Evolutionary conservation across 2,797 vertebrate species (phyloP), one percentile per base, ranked within the genome.

Genomic region (Gymnothorax reevesii): DNA sequence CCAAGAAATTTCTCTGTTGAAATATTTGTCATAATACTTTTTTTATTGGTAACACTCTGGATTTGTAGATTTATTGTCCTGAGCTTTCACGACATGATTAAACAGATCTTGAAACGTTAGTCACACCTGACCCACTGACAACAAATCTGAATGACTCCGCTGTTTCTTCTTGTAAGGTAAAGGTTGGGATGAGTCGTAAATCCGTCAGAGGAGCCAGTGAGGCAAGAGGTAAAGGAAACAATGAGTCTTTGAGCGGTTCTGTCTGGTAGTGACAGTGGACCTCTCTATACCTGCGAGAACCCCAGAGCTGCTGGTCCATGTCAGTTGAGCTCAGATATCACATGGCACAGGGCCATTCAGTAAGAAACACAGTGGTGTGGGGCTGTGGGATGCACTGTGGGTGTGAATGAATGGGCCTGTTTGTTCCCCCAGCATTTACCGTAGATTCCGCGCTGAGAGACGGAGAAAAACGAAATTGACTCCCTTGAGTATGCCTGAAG

Each of bases 391-490:
- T 5, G 69, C 86, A 33, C 85, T 83, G 86, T 9, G 84, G 75
- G 87, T 73, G 77, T 77, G n/a, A 12, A 83, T 85, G 79, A 88
- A 87, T 84, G 80, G 54, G 22, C n/a, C 27, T 82, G 75, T 75
- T 89, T 69, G 71, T 89, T 83, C 59, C 49, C 17, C 55, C 80
- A 57, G 80, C 22, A 49, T 59, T 57, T 59, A 57, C 80, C 33
- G 80, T 57, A 83, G 80, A 52, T 55, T 12, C 54, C 27, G 80
- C 33, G 9, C 17, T 83, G 73, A 77, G 77, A 83, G 54, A 57
- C n/a, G 59, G 80, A 59, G 77, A 54, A 55, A 55, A 55, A 22
- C 77, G 49, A 54, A 80, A 54, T 80, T 80, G 77, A 54, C 77
- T 52, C 52, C 42, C 22, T 79, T 42, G 4, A 79, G 42, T 9